Percentiles rank a stretch among this genome's conserved stretches.
phyloP scores from a whole-genome alignment of 2,113 vertebrate species.

The Lutjanus erythropterus region DNA sequence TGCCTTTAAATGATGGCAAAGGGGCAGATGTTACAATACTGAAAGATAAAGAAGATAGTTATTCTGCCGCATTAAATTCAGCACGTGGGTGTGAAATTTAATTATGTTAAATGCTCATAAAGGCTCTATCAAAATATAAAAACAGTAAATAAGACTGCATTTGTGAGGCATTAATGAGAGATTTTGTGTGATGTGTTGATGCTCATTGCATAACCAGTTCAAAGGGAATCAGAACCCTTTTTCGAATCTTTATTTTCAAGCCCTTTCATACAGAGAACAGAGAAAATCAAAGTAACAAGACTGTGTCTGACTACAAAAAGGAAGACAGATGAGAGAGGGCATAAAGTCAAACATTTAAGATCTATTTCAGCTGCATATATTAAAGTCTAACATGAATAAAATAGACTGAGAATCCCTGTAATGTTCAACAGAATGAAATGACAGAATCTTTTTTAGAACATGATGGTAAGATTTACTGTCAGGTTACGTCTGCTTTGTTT shows the following conservation, averaged over 20 bases:
- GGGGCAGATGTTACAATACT: background rate
- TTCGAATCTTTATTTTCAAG: constrained; percentile 5
- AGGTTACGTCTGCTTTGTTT: constrained; percentile 12
- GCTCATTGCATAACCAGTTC: constrained; percentile 21
- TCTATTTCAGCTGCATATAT: constrained; percentile 33
- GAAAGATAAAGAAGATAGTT: background rate
- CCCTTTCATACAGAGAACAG: constrained; percentile 27
- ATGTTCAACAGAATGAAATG: constrained; percentile 3
- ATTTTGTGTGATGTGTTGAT: constrained; percentile 13
- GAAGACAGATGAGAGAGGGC: constrained; percentile 28
- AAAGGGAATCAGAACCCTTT: constrained; percentile 1
- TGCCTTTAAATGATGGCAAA: constrained; percentile 18
- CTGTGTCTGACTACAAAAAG: constrained; percentile 36
- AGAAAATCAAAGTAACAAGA: constrained; percentile 55
- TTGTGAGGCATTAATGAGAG: constrained; percentile 10
- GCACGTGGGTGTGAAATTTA: constrained; percentile 16
- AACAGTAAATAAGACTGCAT: constrained; percentile 5
- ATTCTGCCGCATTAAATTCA: constrained; percentile 21
- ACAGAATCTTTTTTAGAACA: background rate
- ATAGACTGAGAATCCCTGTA: background rate
- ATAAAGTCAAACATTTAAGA: constrained; percentile 50
- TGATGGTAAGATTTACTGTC: background rate
- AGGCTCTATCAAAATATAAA: background rate
- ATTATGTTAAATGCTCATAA: background rate
- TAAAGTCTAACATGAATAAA: constrained; percentile 3